phyloP scores from a whole-genome alignment of 35 echinoderm and acorn worm genomes.

The Hemicentrotus pulcherrimus region DNA sequence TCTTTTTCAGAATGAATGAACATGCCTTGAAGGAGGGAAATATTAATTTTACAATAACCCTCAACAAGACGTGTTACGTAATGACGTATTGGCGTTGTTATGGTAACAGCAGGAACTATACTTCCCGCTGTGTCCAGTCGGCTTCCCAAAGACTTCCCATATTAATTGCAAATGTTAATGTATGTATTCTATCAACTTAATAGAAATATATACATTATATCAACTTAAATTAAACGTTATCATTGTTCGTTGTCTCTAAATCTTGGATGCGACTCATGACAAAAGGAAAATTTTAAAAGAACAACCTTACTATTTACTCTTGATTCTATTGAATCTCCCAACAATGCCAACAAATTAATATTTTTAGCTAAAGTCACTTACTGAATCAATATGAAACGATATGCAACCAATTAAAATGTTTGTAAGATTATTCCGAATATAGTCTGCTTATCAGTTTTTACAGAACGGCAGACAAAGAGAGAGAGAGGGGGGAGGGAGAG shows the following conservation, averaged over 20 bases:
- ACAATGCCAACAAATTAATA: no score
- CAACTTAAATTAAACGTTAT: no score
- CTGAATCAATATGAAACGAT: neutral
- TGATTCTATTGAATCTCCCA: no score
- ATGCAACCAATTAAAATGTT: neutral
- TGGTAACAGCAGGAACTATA: neutral
- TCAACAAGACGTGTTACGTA: neutral
- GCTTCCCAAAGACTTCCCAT: neutral
- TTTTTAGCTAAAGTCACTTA: neutral
- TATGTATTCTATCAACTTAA: no score
- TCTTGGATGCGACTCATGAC: neutral
- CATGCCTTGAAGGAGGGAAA: neutral
- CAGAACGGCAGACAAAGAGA: no score
- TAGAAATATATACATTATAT: no score
- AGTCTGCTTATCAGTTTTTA: no score
- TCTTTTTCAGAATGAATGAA: neutral
- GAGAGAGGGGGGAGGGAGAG: neutral
- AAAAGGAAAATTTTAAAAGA: no score
- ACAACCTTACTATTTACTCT: no score
- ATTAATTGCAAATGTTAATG: neutral
- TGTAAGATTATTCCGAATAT: no score
- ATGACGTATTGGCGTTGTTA: slow-evolving; percentile 1
- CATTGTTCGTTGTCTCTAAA: neutral
- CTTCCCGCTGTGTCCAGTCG: neutral
- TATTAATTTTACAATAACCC: neutral